Conservation (phyloP, 1,140 invertebrate species). For the Tetragnatha versicolor region DNA sequence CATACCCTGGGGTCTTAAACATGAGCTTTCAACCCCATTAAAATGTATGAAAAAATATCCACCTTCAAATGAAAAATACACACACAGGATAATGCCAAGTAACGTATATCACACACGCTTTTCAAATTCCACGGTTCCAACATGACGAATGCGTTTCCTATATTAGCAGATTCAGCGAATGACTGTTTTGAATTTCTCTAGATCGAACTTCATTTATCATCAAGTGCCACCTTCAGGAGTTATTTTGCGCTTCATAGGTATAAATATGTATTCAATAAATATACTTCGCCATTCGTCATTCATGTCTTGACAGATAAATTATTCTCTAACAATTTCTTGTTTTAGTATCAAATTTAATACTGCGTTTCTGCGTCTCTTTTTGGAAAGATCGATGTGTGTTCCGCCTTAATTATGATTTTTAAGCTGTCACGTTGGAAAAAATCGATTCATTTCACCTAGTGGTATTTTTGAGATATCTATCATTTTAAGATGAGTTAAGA, state of each 20-base stretch:
- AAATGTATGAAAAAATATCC: no score
- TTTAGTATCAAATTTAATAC: not conserved
- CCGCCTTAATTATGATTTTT: not conserved
- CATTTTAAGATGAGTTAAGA: no score
- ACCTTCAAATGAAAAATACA: no score
- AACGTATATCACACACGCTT: not conserved
- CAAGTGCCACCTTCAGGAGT: not conserved
- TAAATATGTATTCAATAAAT: constrained; percentile 40
- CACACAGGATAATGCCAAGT: no score
- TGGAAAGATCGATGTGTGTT: not conserved
- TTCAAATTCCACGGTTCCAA: not conserved
- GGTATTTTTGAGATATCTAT: no score
- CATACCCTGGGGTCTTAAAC: no score
- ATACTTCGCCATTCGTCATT: constrained; percentile 9
- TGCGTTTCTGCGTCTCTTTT: not conserved
- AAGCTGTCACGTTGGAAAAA: no score
- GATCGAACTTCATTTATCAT: not conserved
- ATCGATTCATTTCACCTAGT: no score
- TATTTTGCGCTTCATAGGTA: constrained; percentile 1
- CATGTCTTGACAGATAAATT: not conserved
- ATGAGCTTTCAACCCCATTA: no score
- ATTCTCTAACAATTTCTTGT: not conserved
- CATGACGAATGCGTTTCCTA: constrained; percentile 13
- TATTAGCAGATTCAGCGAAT: constrained; percentile 8
- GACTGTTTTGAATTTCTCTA: constrained; percentile 6